Evolutionary conservation across 2,888 invertebrate species (phyloP), one percentile per base, ranked within the genome.

Genomic region (Nebria salina): DNA sequence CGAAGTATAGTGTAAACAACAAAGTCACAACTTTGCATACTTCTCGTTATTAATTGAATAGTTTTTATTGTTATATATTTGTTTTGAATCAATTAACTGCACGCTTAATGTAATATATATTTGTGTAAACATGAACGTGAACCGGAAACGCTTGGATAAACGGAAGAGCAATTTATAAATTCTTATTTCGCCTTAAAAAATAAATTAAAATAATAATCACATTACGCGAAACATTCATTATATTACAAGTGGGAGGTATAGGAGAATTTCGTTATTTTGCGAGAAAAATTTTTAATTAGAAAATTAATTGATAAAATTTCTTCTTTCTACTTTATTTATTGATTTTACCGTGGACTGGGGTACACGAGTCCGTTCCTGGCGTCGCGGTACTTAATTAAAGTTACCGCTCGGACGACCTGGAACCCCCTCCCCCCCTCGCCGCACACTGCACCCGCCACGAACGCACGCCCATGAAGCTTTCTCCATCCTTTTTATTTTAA

Each of bases 351-450:
- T 6, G 11, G 54, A 54, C 13, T 26, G 70, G 25, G 25, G 70
- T 25, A 34, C 11, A 26, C 26, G 70, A 79, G 74, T 79, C 75
- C 75, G 68, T 11, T 43, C 68, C 79, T 75, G 75, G n/a, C 68
- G 73, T 73, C 73, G 34, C 68, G 66, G 79, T 79, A 79, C 79
- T 79, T 79, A 74, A 79, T 79, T 79, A 79, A 79, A 79, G 79
- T 79, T 75, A 65, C 26, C 73, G 42, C 13, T 15, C 41, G 42
- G 42, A 15, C 34, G 42, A 13, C 42, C 73, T 15, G n/a, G 25
- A 9, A 9, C 26, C 26, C 72, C 5, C 72, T 26, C n/a, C 26
- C 2, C 9, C 9, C 72, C n/a, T n/a, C n/a, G n/a, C n/a, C 41
- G 0, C 41, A 41, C 41, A 15, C 20, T 72, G 72, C 13, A 9